Base-by-base conservation (phyloP, 1,140 invertebrate species). In the Eciton burchellii region DNA sequence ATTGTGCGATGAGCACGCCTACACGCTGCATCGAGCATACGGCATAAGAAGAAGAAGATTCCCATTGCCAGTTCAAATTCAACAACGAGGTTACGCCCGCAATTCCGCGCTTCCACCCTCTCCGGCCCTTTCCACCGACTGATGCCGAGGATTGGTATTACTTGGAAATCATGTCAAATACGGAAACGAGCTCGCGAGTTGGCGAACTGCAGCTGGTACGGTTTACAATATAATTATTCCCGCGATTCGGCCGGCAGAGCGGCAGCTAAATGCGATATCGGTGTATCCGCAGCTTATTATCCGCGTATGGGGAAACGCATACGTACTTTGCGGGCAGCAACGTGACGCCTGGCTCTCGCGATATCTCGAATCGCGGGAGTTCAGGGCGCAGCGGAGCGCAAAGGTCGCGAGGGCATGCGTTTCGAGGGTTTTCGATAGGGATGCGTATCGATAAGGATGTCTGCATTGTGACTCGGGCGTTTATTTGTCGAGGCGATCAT, bases 81-180 rank as follows among this genome's bases (percentile, higher is more conserved):
- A 87, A 84, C 86, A 76, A 60, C 52, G 70, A 74, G 82, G 52
- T 81, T 86, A 79, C 85, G 62, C 45, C 73, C 77, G 63, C n/a
- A n/a, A n/a, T n/a, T n/a, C n/a, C n/a, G n/a, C n/a, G n/a, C 35
- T 6, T 2, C 35, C 35, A 35, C 6, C 6, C 35, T 35, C 35
- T 35, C 35, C 35, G n/a, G n/a, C 35, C 35, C 35, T 2, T 6
- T 35, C 35, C 35, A 3, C 35, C 35, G 35, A 41, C n/a, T 62
- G 11, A n/a, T n/a, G 57, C 65, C 70, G 85, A n/a, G n/a, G 85
- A 87, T 87, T 86, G 84, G 66, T 83, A 83, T 87, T 87, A 83
- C 85, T 86, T 87, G 81, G 85, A 54, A 87, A 87, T 87, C 65
- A 87, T 87, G 86, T 87, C 85, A 87, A 68, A 85, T 66, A 82